Conservation (phyloP, 2,113 vertebrate genomes). For the Gavia stellata region DNA sequence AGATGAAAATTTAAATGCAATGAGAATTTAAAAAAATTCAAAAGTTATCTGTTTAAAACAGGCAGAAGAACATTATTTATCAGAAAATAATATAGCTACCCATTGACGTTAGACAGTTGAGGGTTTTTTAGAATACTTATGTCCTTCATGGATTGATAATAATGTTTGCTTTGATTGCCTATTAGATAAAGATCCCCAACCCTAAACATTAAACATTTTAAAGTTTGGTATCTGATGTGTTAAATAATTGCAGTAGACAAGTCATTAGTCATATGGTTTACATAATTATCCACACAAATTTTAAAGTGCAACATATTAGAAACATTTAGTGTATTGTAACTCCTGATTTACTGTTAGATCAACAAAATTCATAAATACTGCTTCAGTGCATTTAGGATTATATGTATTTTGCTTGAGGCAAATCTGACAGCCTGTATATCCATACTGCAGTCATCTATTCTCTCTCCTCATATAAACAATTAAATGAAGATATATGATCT, state of each 20-base stretch:
- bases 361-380: not conserved
- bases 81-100: not conserved
- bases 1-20: not conserved
- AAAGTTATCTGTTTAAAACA: not conserved
- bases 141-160: not conserved
- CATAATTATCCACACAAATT: slow-evolving; percentile 21
- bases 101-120: not conserved
- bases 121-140: not conserved
- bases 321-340: not conserved
- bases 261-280: slow-evolving; percentile 34
- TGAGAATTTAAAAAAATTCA: not conserved
- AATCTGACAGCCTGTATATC: not conserved
- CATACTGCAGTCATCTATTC: not conserved
- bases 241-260: slow-evolving; percentile 32
- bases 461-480: not conserved
- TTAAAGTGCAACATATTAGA: not conserved
- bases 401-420: not conserved
- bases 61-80: not conserved
- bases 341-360: slow-evolving; percentile 26
- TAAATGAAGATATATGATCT: not conserved
- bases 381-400: slow-evolving; percentile 20
- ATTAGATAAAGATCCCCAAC: not conserved
- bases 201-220: not conserved
- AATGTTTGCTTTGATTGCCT: not conserved
- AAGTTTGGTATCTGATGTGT: not conserved